phyloP scores from a whole-genome alignment of 2,113 vertebrate species.

The Anoplopoma fimbria region DNA sequence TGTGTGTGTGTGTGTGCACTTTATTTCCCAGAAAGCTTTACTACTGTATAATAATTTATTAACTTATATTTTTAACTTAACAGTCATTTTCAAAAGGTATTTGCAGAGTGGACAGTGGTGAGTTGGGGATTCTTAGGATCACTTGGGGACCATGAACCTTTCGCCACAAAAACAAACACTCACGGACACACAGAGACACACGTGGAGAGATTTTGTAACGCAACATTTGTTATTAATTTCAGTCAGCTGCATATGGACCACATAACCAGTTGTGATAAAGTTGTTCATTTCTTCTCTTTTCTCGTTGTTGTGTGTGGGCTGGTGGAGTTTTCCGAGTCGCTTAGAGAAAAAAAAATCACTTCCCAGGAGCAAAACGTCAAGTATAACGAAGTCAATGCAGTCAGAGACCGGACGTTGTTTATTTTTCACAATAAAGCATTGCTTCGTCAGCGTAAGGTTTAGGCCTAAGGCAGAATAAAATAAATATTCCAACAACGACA shows the following conservation, averaged over 20 bases:
- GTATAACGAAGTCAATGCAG: rapidly evolving
- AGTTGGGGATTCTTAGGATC: too few species aligned
- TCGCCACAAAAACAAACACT: not conserved
- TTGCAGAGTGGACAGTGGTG: not conserved
- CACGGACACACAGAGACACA: not conserved
- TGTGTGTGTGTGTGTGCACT: not conserved
- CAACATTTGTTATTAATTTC: not conserved
- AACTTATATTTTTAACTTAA: not conserved
- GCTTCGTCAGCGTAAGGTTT: not conserved
- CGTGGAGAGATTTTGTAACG: not conserved
- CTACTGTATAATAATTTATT: not conserved
- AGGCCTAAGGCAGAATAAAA: not conserved
- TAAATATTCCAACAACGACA: rapidly evolving
- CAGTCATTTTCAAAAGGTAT: not conserved
- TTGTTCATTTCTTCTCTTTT: not conserved
- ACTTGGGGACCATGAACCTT: not conserved
- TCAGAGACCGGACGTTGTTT: not conserved
- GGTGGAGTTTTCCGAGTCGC: too few species aligned
- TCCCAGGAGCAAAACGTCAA: constrained; percentile 10
- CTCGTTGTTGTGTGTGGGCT: not conserved
- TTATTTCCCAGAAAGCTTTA: not conserved
- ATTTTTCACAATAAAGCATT: not conserved
- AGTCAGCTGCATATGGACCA: not conserved
- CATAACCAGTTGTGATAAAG: not conserved
- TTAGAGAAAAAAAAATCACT: not conserved